Evolutionary conservation across 2,888 invertebrate genomes (phyloP), one percentile per base, ranked within the genome.

Genomic region (Macaria notata): DNA sequence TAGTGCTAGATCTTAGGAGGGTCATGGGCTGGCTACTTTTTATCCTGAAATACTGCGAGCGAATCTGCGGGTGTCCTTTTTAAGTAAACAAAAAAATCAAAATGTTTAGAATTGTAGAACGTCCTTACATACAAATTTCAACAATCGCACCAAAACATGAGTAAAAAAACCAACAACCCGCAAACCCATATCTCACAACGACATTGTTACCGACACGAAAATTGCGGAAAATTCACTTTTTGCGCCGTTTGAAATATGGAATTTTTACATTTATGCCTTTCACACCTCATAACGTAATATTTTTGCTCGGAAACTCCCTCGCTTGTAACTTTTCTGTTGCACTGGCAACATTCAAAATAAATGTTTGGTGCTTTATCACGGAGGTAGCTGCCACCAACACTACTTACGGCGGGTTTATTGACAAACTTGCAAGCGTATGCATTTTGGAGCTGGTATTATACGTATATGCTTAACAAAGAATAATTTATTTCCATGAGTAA

Each of bases 261-360:
- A 87, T 88, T 88, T 89, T 89, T 89, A 90, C 89, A 89, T 90
- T 89, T 88, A 90, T 90, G 86, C 83, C 81, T 86, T 90, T 90
- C 81, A 90, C 91, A 90, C 89, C 89, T 90, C 91, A 91, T 90
- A 89, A 88, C 88, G 88, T 88, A 89, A 90, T 90, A 89, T 88
- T 87, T 90, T 86, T 87, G 80, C 70, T 76, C 70, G 79, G 75
- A 73, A 78, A 73, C 78, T 79, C 83, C 80, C 84, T 78, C 81
- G 78, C 76, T 70, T 70, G 76, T 76, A 86, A 86, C 82, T 85
- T 88, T 86, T 85, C 85, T 78, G 83, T 84, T 85, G 86, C 87
- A 86, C 79, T 73, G 73, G 81, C 76, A 85, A 87, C 88, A 86
- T 86, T 86, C 84, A 83, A 84, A 90, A 89, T 90, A 88, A 89